Evolutionary conservation across 2,113 vertebrate species (phyloP), one percentile per base, ranked within the genome.

Genomic region (Leucopsar rothschildi): DNA sequence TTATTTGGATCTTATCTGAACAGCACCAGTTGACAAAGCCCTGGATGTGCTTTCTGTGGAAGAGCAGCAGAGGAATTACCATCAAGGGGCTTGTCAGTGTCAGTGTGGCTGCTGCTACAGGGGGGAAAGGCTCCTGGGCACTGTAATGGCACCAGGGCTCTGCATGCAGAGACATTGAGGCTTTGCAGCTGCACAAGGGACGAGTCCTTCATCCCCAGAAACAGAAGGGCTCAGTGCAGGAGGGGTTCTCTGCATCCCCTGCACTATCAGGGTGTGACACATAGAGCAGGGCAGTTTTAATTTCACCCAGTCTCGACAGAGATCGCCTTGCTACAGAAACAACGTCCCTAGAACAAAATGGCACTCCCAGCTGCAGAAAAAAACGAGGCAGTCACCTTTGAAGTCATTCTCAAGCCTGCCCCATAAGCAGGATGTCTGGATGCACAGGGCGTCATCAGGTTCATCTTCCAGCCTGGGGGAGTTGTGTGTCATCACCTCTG

Each of bases 401-500:
- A 88, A 94, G 79, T 79, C 52, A 59, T 39, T 44, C 27, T 82
- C 39, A 44, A 83, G 64, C 86, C 73, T 78, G 82, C 8, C 56
- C 64, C 1, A 6, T 37, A 28, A 86, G 6, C 49, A 86, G 66
- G 37, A 78, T 42, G 50, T 61, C 59, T 94, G 71, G 82, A 83
- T 66, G 42, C 63, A 53, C 33, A n/a, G 73, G 10, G 35, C 5
- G 2, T 82, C 61, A 57, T 1, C 84, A 64, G 79, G 82, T 80
- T 81, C 85, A 73, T 50, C 79, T 52, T 44, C 28, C 65, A 60
- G 23, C 69, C 72, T 27, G 3, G 2, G 25, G 42, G 86, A 85
- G 22, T 1, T 65, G 76, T 24, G 85, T 95, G 88, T 90, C 90
- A 86, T 88, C 90, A 90, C 92, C 85, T 88, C 79, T 88, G 89